Evolutionary conservation across 1,140 invertebrate species (phyloP).

Genomic region (Drepana arcuata): DNA sequence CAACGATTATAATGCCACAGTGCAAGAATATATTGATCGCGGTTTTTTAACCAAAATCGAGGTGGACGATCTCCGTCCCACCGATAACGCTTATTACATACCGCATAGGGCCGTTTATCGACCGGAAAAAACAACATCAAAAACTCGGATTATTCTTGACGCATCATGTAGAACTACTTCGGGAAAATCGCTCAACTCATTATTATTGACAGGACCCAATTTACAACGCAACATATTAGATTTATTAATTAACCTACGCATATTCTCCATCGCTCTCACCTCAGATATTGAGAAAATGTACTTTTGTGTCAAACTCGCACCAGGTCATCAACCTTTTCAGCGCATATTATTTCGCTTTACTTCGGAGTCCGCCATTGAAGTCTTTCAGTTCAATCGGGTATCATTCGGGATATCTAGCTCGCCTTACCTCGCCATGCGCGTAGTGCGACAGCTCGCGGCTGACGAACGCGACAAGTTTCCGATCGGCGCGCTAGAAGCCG

Average conservation of each 20-base stretch:
- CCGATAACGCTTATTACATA: slow-evolving; percentile 1
- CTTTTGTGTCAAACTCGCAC: slow-evolving; percentile 20
- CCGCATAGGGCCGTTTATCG: slow-evolving; percentile 1
- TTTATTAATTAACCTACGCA: background rate
- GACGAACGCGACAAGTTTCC: slow-evolving; percentile 15
- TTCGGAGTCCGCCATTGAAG: slow-evolving; percentile 4
- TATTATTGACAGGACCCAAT: background rate
- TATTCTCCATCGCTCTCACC: slow-evolving; percentile 11
- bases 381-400: slow-evolving; percentile 30
- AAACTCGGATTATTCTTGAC: background rate
- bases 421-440: slow-evolving; percentile 32
- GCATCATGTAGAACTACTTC: slow-evolving; percentile 3
- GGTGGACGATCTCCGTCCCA: background rate
- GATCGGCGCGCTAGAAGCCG: too few relatives aligned
- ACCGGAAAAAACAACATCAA: too few relatives aligned
- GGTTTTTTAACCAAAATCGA: background rate
- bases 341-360: slow-evolving; percentile 29
- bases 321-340: background rate
- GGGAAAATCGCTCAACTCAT: background rate
- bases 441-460: slow-evolving; percentile 22
- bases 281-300: slow-evolving; percentile 39
- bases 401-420: slow-evolving; percentile 37
- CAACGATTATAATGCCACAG: slow-evolving; percentile 3
- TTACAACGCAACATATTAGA: background rate
- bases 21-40: slow-evolving; percentile 1